Evolutionary conservation across 2,797 vertebrate genomes (phyloP).

Genomic region (Sparidentex hasta): DNA sequence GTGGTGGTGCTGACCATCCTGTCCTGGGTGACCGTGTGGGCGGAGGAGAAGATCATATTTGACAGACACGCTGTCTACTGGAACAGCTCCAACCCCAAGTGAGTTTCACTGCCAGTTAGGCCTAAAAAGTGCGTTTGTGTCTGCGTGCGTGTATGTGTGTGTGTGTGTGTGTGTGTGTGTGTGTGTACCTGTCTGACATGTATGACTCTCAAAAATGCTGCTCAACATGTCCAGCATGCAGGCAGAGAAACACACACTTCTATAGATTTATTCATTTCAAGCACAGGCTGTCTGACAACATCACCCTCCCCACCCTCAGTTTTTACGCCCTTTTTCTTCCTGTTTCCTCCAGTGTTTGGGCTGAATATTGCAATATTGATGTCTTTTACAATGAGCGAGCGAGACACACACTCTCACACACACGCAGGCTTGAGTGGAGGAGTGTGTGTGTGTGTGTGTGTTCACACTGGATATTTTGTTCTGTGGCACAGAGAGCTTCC

Average conservation of each 20-base stretch:
- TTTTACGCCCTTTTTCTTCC: too few species aligned
- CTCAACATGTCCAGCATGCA: conserved; percentile 4
- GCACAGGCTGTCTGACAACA: conserved; percentile 8
- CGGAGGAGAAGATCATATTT: conserved; percentile 94
- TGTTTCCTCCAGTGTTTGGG: conserved; percentile 20
- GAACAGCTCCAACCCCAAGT: conserved; percentile 98
- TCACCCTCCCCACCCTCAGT: neutral
- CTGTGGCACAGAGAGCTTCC: conserved; percentile 55
- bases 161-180: conserved; percentile 23
- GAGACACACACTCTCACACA: neutral
- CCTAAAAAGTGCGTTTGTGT: conserved; percentile 6
- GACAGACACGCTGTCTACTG: conserved; percentile 96
- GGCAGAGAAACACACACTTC: neutral
- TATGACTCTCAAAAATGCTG: conserved; percentile 16
- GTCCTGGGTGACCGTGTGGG: conserved; percentile 90
- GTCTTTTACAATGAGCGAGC: conserved; percentile 4
- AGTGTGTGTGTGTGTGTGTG: conserved; percentile 22
- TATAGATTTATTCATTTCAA: too few species aligned
- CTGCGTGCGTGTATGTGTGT: conserved; percentile 22
- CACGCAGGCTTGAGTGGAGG: neutral
- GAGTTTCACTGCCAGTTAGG: conserved; percentile 60
- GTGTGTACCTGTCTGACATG: conserved; percentile 6
- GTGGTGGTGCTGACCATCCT: conserved; percentile 88
- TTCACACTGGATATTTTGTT: conserved; percentile 42
- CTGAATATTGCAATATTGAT: conserved; percentile 14